Conservation (phyloP, 2,888 invertebrate species). For the Limnephilus auricula region DNA sequence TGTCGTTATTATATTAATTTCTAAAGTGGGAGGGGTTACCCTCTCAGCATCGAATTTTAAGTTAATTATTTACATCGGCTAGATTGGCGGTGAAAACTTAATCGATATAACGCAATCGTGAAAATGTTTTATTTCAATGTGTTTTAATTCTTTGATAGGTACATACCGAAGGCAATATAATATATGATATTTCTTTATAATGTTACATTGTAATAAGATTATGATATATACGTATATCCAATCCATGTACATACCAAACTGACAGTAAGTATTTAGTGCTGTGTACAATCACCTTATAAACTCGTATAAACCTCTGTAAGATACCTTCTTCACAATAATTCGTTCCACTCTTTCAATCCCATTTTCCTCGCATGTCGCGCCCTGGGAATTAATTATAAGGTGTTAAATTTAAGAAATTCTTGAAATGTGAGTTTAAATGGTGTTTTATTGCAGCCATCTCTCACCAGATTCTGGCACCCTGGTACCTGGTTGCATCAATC, state of each 20-base stretch:
- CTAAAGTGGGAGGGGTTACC: not conserved
- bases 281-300: not conserved
- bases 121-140: no score
- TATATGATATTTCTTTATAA: no score
- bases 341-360: not conserved
- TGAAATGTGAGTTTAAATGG: not conserved
- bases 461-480: not conserved
- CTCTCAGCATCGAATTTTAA: not conserved
- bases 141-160: no score
- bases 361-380: constrained; percentile 2
- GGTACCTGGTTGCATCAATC: not conserved
- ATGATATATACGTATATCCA: not conserved
- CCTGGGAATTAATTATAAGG: not conserved
- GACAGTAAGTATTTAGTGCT: not conserved
- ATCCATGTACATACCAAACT: not conserved
- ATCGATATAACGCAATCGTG: not conserved
- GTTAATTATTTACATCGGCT: no score
- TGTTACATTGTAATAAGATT: no score
- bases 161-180: no score
- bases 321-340: not conserved
- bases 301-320: not conserved
- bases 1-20: not conserved
- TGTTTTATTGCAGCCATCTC: not conserved
- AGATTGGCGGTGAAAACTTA: no score
- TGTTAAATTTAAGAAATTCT: constrained; percentile 3